A percentile compares a stretch with the other conserved stretches of the same genome.
Conservation (phyloP, 2,113 vertebrate genomes). For the Silurus meridionalis region DNA sequence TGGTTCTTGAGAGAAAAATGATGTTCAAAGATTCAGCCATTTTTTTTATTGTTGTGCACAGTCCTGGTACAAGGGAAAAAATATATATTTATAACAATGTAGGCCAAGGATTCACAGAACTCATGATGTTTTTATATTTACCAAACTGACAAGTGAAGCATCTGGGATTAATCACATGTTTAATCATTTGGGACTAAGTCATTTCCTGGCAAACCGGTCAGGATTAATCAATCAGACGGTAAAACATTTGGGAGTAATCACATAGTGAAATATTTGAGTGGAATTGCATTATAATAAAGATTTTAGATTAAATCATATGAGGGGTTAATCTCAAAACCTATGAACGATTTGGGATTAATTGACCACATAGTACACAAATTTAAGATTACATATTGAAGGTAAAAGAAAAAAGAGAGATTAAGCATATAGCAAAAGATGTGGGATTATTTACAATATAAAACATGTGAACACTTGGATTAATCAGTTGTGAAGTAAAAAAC, state of each 20-base stretch:
- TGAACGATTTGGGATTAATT: too few species aligned
- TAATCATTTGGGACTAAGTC: neutral
- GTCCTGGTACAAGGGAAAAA: neutral
- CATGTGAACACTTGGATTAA: neutral
- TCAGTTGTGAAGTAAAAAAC: neutral
- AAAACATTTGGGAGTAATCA: neutral
- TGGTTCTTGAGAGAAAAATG: conserved; percentile 6
- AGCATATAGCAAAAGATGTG: neutral
- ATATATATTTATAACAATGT: neutral
- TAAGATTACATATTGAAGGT: neutral
- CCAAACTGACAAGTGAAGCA: neutral
- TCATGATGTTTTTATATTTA: neutral
- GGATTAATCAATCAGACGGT: neutral
- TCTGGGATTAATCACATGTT: neutral
- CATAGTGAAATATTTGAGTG: neutral
- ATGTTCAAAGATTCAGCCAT: neutral
- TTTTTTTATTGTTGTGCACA: neutral
- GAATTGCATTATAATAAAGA: too few species aligned
- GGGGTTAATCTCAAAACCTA: too few species aligned
- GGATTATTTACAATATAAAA: neutral
- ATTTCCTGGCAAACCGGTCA: neutral
- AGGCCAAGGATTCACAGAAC: neutral
- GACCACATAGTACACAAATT: too few species aligned
- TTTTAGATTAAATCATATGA: too few species aligned
- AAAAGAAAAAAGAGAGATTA: too few species aligned